phyloP scores from a whole-genome alignment of 2,797 vertebrate species.

The Amblyopsis hoosieri region DNA sequence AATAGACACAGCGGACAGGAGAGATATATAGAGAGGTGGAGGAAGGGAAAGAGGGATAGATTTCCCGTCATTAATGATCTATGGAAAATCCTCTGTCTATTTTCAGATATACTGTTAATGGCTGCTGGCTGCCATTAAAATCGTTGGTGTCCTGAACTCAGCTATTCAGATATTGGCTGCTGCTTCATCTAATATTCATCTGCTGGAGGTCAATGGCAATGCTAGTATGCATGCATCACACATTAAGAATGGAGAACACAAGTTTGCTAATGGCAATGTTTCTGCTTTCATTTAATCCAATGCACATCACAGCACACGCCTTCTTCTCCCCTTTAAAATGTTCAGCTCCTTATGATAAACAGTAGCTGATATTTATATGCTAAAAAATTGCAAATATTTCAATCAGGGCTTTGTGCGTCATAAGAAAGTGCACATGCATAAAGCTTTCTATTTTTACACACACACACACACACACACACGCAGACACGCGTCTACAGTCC shows the following conservation, averaged over 20 bases:
- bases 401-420: too few relatives aligned
- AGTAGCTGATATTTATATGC: too few relatives aligned
- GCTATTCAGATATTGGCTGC: constrained; percentile 76
- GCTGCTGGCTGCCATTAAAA: constrained; percentile 81
- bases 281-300: background rate
- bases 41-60: constrained; percentile 73
- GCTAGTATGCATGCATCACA: constrained; percentile 57
- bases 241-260: constrained; percentile 32
- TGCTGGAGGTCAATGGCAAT: constrained; percentile 66
- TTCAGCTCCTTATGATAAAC: too few relatives aligned
- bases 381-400: too few relatives aligned
- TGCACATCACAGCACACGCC: background rate
- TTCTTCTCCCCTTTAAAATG: too few relatives aligned
- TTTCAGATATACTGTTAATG: constrained; percentile 82
- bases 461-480: too few relatives aligned
- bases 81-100: constrained; percentile 82
- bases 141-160: constrained; percentile 76
- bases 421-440: too few relatives aligned
- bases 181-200: constrained; percentile 80
- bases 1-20: constrained; percentile 55
- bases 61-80: constrained; percentile 83
- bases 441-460: background rate
- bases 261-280: background rate
- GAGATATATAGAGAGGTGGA: constrained; percentile 67
- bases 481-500: background rate